Evolutionary conservation across 2,113 vertebrate genomes (phyloP), one percentile per base, ranked within the genome.

Genomic region (Bubo bubo): DNA sequence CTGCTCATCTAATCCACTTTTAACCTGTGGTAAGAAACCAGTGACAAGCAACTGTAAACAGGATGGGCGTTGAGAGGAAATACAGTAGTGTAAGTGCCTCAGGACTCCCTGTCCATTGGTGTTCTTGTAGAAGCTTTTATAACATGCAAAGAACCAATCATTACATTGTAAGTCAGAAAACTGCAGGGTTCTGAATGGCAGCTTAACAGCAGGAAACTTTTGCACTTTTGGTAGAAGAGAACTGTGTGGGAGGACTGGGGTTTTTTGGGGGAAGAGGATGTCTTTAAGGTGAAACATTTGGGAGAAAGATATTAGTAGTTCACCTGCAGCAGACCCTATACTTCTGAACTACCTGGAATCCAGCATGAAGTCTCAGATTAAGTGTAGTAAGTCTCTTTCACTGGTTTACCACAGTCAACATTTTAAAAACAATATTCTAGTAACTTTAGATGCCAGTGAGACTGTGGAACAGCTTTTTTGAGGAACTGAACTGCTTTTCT

Each of bases 71-170:
- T 28, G 60, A 43, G 79, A 53, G 37, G 79, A 74, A 66, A 43
- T 5, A 0, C 0, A 62, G 55, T 10, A 12, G 23, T 0, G 0
- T 8, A 32, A 70, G 32, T 4, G 58, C 32, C 63, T 37, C 37
- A 7, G 43, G 71, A 12, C 5, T 27, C 20, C 63, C 50, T 50
- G 52, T 7, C 17, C 39, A 1, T 12, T 19, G n/a, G 28, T 20
- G 6, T 41, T 17, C 52, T 17, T 64, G 22, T 26, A 26, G 37
- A 17, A 53, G 41, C 34, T 70, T 70, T 89, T 50, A 1, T 2
- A 55, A 13, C 12, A 4, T 5, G 24, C 37, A 45, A 41, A 60
- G 63, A 59, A 15, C 0, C 4, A 60, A 56, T 23, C 18, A 2
- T 49, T 12, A 8, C 26, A 13, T 9, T 53, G 7, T 22, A 47